Evolutionary conservation across 2,113 vertebrate species (phyloP), one percentile per base, ranked within the genome.

Genomic region (Platysteira castanea): DNA sequence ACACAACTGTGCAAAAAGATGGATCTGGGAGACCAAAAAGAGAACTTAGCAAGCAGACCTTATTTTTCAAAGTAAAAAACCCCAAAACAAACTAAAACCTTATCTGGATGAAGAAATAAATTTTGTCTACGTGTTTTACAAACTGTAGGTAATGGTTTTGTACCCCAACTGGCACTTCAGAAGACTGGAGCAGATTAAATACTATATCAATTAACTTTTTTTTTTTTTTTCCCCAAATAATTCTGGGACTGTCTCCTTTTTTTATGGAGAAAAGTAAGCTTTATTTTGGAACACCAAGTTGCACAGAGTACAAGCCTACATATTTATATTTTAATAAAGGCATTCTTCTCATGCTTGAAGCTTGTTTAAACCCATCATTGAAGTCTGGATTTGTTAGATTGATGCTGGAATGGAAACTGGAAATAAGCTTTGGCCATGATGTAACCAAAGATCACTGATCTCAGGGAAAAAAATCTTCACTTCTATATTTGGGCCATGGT

Each of bases 351-450:
- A 59, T 85, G 41, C 16, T 53, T 93, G 57, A 77, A 94, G 37
- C 57, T 90, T 90, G 54, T 89, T 94, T 95, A 87, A 95, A 91
- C n/a, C 81, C 63, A 80, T 69, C 46, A 59, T 27, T 90, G 84
- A 93, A 90, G 46, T 54, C 75, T 90, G 70, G 52, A 75, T 94
- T 93, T 73, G 9, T 82, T 69, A 91, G 70, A 87, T 14, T 73
- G 80, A 65, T 91, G 61, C 41, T 91, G 87, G 81, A 84, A 65
- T 2, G 10, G 78, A 85, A 96, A 90, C 50, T 70, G 49, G 54
- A 73, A 96, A 93, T 93, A 87, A 75, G 21, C 15, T 46, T 87
- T 79, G 67, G 70, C 53, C 44, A 24, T 87, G 89, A 90, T 89
- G 70, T 54, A 93, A 93, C 74, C 42, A 44, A 89, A 95, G 74